Percentiles rank a stretch among this genome's conserved stretches.
These are phyloP conservation scores for Oncorhynchus nerka DNA, from an alignment of 2,113 vertebrate species.

Conservation along the genomic window DNA sequence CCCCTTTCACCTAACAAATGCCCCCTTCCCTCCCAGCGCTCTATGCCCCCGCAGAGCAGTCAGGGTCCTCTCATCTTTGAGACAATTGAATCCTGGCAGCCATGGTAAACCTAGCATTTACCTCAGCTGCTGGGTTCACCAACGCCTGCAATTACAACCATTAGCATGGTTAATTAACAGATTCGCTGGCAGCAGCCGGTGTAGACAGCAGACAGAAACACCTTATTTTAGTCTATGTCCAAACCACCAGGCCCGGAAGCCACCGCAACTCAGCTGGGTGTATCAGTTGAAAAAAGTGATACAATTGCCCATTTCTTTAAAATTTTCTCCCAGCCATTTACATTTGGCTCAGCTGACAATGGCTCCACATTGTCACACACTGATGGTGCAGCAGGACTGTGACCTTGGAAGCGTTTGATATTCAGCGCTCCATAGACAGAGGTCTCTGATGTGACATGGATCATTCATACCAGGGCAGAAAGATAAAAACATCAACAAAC, in stretches of 20 bases:
- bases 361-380: neutral
- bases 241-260: constrained; percentile 56
- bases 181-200: constrained; percentile 68
- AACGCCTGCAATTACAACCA: constrained; percentile 73
- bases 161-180: constrained; percentile 79
- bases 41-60: constrained; percentile 17
- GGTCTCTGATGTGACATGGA: neutral
- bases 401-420: constrained; percentile 5
- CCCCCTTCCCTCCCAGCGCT: neutral
- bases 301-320: neutral
- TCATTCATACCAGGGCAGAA: neutral
- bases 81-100: constrained; percentile 58
- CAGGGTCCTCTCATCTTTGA: constrained; percentile 19
- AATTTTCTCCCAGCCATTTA: neutral
- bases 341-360: neutral
- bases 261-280: constrained; percentile 42
- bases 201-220: constrained; percentile 42
- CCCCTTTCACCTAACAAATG: constrained; percentile 8
- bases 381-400: neutral
- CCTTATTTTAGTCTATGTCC: constrained; percentile 41
- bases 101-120: constrained; percentile 72
- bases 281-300: constrained; percentile 53
- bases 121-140: constrained; percentile 76
- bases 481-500: neutral
- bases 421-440: neutral